Evolutionary conservation across 1,140 invertebrate species (phyloP).

Genomic region (Megalopta genalis): DNA sequence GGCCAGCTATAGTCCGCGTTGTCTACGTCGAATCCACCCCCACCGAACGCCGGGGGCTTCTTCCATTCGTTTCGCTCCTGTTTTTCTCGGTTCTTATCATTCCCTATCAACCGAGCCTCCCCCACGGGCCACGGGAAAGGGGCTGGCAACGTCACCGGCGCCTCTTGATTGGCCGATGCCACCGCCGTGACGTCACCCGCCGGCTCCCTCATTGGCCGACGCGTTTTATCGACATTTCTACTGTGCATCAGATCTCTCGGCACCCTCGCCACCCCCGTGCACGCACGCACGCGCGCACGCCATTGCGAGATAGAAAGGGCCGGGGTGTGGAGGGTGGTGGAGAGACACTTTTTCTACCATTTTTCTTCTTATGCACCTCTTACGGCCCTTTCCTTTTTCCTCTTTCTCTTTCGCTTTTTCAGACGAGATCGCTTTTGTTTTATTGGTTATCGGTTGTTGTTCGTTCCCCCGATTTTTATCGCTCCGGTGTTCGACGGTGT

Average conservation of each 20-base stretch:
- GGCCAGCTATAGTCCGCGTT: constrained; percentile 65
- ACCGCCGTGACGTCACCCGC: constrained; percentile 74
- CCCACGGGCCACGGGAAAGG: constrained; percentile 44
- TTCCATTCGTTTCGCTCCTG: constrained; percentile 31
- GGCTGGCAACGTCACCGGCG: constrained; percentile 71
- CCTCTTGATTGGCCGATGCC: constrained; percentile 74
- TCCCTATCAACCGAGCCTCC: constrained; percentile 67
- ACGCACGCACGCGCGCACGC: constrained; percentile 30
- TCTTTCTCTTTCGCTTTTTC: background rate
- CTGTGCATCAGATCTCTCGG: constrained; percentile 42
- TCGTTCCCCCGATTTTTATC: no score
- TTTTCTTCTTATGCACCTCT: constrained; percentile 30
- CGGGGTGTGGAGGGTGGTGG: no score
- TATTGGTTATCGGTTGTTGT: no score
- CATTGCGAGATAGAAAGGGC: constrained; percentile 45
- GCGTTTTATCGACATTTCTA: constrained; percentile 80
- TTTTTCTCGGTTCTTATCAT: constrained; percentile 41
- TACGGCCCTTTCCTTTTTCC: background rate
- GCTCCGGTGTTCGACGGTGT: no score
- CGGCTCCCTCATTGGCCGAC: constrained; percentile 75
- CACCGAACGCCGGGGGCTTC: background rate
- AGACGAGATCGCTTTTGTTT: no score
- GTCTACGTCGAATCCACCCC: constrained; percentile 58
- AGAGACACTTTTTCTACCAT: constrained; percentile 3
- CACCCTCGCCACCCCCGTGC: no score